phyloP scores from a whole-genome alignment of 2,888 invertebrate species.

The Clunio marinus region DNA sequence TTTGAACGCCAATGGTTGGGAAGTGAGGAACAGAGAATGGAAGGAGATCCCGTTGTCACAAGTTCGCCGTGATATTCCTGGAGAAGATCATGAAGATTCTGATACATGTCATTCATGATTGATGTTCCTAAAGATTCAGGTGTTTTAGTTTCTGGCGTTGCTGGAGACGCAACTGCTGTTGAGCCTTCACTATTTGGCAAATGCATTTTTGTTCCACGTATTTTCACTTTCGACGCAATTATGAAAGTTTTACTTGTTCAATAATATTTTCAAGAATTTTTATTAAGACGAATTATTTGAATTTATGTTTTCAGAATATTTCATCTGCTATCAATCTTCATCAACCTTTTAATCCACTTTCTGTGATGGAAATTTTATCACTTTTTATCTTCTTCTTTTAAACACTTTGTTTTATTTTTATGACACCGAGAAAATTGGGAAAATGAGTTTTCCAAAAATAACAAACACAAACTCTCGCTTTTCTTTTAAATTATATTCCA shows the following conservation, averaged over 20 bases:
- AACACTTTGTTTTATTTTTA: conserved; percentile 1
- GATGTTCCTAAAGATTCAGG: conserved; percentile 49
- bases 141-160: conserved; percentile 35
- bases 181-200: conserved; percentile 37
- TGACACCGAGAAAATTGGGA: too few species aligned
- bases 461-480: conserved; percentile 3
- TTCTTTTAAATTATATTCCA: neutral
- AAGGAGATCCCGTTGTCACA: conserved; percentile 91
- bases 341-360: neutral
- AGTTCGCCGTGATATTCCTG: conserved; percentile 90
- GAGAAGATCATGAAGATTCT: conserved; percentile 71
- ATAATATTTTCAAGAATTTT: neutral
- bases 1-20: conserved; percentile 97
- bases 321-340: neutral
- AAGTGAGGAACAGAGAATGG: conserved; percentile 87
- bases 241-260: too few species aligned
- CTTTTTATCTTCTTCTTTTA: neutral
- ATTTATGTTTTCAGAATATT: neutral
- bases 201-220: conserved; percentile 26
- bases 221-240: conserved; percentile 30
- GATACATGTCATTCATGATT: conserved; percentile 69
- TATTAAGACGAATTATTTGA: neutral
- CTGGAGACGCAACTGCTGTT: conserved; percentile 32
- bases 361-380: neutral
- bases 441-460: conserved; percentile 31